Evolutionary conservation across 1,140 invertebrate species (phyloP), one percentile per base, ranked within the genome.

Genomic region (Achroia grisella): DNA sequence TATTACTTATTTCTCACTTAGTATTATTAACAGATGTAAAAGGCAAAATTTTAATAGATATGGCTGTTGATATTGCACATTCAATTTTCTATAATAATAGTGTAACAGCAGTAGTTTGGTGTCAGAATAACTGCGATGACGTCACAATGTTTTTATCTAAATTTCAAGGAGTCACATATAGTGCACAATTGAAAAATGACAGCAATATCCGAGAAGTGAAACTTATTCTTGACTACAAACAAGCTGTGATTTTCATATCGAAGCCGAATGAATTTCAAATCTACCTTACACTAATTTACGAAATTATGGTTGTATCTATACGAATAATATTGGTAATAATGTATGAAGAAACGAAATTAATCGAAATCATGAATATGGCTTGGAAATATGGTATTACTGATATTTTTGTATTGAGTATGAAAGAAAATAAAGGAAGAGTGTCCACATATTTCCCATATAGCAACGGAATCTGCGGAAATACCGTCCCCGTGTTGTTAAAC

Each of bases 221-320:
- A 28, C 48, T 56, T 43, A 35, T 36, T 5, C 29, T 53, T 23
- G 39, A 47, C 34, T 69, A 53, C 17, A 44, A 35, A 27, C 71
- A 70, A 54, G 65, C 63, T 2, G 35, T 74, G 13, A 52, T 70
- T 1, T 70, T 74, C 36, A 59, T 59, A 27, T 28, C 10, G n/a
- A 40, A 45, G n/a, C 27, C 48, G 12, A n/a, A 49, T 12, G 62
- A 65, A 44, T 69, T 66, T 48, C 45, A 50, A 35, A 40, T 44
- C 47, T 66, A 64, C 13, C 13, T 71, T n/a, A 37, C 42, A 27
- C 15, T 39, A 1, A 36, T 69, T 17, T 62, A 66, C 17, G 36
- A 45, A 32, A 4, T 37, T 34, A 47, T 58, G 29, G 28, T 64
- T 8, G 34, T 40, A 14, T 46, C 69, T 1, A 64, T 71, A 13